Base-by-base conservation (phyloP, 2,888 invertebrate species). In the Rugalucina vietnamica region DNA sequence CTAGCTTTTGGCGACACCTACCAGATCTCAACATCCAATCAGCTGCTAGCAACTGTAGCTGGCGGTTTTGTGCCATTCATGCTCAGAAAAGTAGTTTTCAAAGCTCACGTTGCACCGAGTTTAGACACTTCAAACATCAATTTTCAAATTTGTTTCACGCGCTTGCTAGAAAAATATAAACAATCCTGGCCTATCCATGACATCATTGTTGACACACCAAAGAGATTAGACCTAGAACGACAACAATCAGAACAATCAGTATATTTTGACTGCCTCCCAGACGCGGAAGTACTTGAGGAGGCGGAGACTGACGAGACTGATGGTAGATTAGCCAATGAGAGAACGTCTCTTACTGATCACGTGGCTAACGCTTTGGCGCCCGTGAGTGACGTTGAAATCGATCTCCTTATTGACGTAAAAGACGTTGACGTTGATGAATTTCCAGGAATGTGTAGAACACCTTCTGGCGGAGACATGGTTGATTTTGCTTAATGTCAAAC, bases 11-110 rank as follows among this genome's bases (percentile, higher is more conserved):
- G 89, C 4, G 89, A 90, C 18, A 86, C 85, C 14, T 89, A 89
- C 60, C 84, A 87, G 37, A 70, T 90, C 10, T 89, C 89, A 10
- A 85, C 82, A 3, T 84, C 87, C 32, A 89, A 89, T 54, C 84
- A 85, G 71, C 82, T 87, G 21, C 43, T 90, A 14, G 89, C 88
- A 21, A 86, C 89, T 1, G 77, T 88, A 24, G 88, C 83, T 3
- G 88, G 89, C n/a, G 90, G 90, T 14, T 89, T 90, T 57, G 36
- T 90, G 12, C 90, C 90, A 0, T 89, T 84, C 36, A 87, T 89
- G 69, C 72, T 90, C 1, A 81, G 84, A 71, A 87, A 85, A n/a
- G 70, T 89, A 34, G 76, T 90, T 2, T 89, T 89, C 50, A 80
- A 86, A 34, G 49, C 77, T 1, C 85, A 84, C 27, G 37, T 77